Conservation (phyloP, 2,797 vertebrate species). For the Sus cebifrons region DNA sequence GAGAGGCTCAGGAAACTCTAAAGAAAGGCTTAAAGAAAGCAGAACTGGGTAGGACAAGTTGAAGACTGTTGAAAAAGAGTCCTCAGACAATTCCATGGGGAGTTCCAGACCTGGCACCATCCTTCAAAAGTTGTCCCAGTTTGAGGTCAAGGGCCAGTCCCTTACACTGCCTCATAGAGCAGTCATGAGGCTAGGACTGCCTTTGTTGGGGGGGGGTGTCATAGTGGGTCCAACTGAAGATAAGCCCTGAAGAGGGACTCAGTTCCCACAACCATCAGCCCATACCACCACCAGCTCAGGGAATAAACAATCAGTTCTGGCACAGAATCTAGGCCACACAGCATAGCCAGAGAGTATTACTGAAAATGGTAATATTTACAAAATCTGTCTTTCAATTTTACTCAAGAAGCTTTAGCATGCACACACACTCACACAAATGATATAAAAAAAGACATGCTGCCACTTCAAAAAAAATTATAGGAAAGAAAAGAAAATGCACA, state of each 20-base stretch:
- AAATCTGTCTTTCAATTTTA: not conserved
- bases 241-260: not conserved
- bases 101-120: not conserved
- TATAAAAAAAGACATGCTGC: not conserved
- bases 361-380: not conserved
- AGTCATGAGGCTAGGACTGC: not conserved
- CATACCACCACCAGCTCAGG: accelerated
- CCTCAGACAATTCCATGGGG: accelerated
- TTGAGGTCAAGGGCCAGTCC: not conserved
- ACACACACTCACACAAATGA: not conserved
- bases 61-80: not conserved
- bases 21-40: not conserved
- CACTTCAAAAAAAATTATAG: not conserved
- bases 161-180: accelerated
- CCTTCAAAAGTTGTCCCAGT: not conserved
- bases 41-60: not conserved
- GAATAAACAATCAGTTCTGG: not conserved
- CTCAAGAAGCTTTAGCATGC: not conserved
- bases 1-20: not conserved
- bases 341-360: not conserved
- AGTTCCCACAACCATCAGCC: not conserved
- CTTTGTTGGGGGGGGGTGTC: accelerated
- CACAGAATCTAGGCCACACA: not conserved
- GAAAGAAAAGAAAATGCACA: not conserved
- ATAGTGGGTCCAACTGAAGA: not conserved